These are phyloP conservation scores for Premnoplex brunnescens DNA, from an alignment of 2,797 vertebrate genomes.

Conservation along the genomic window DNA sequence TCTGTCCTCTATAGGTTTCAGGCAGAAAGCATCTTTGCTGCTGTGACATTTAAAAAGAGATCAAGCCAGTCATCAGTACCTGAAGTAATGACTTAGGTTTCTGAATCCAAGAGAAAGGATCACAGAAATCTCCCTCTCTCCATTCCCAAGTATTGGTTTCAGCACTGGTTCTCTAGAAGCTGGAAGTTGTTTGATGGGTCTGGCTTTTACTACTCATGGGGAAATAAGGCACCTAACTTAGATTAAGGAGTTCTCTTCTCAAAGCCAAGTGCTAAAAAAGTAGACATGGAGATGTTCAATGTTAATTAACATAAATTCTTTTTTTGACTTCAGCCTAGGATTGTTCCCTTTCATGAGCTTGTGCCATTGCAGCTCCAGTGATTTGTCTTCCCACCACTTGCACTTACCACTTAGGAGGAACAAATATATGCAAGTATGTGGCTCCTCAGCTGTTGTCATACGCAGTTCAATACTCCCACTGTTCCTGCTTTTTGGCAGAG, in stretches of 20 bases:
- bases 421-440: fast-evolving
- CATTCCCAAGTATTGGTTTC: background rate
- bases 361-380: fast-evolving
- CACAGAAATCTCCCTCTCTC: background rate
- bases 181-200: background rate
- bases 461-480: background rate
- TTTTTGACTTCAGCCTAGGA: background rate
- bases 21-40: background rate
- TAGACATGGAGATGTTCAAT: background rate
- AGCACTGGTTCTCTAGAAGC: background rate
- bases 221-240: background rate
- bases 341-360: background rate
- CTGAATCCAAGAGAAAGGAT: background rate
- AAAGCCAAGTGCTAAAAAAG: background rate
- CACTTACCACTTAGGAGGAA: background rate
- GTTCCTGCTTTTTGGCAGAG: background rate
- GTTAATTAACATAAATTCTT: background rate
- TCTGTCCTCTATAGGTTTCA: background rate
- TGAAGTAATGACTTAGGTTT: background rate
- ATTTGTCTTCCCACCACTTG: background rate
- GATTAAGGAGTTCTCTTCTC: background rate
- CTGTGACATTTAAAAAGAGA: background rate
- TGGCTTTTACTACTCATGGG: background rate
- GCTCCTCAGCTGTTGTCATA: background rate
- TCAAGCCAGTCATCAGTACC: background rate